Percentiles rank a stretch among this genome's conserved stretches.
Conservation (phyloP, 2,888 invertebrate species). For the Molorchus minor region DNA sequence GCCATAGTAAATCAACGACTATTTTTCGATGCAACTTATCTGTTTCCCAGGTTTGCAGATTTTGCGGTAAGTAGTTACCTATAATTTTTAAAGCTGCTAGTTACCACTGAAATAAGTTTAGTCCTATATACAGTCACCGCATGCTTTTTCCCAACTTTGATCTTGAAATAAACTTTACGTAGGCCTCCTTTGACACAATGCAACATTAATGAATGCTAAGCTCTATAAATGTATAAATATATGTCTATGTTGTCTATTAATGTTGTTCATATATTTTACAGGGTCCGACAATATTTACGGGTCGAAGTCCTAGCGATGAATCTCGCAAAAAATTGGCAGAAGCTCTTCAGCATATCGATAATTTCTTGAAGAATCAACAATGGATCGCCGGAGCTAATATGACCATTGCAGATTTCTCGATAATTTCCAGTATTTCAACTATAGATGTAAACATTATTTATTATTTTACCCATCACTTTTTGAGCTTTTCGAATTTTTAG, state of each 20-base stretch:
- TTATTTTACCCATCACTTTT: conserved; percentile 10
- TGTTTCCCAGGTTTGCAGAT: conserved; percentile 66
- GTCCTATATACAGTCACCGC: too few species aligned
- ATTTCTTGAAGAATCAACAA: conserved; percentile 67
- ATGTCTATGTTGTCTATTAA: not conserved
- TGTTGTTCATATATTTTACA: too few species aligned
- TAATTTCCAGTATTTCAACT: conserved; percentile 70
- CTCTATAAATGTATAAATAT: too few species aligned
- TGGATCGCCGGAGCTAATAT: conserved; percentile 75
- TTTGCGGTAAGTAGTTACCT: conserved; percentile 67
- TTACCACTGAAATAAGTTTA: too few species aligned
- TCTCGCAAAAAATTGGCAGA: conserved; percentile 65
- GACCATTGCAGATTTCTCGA: conserved; percentile 76
- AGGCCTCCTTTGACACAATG: too few species aligned
- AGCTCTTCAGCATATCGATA: conserved; percentile 69
- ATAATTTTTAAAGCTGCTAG: too few species aligned
- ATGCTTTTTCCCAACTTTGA: too few species aligned
- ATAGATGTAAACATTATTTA: conserved; percentile 64
- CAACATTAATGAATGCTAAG: too few species aligned
- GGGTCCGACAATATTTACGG: conserved; percentile 48
- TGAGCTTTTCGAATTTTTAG: conserved; percentile 39
- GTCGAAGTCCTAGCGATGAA: conserved; percentile 43
- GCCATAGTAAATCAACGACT: conserved; percentile 72
- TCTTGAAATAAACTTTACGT: too few species aligned
- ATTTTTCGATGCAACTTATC: conserved; percentile 69